A percentile compares a stretch with the other conserved stretches of the same genome.
phyloP scores from a whole-genome alignment of 35 echinoderm and acorn worm species.

The Ophiothrix spiculata region DNA sequence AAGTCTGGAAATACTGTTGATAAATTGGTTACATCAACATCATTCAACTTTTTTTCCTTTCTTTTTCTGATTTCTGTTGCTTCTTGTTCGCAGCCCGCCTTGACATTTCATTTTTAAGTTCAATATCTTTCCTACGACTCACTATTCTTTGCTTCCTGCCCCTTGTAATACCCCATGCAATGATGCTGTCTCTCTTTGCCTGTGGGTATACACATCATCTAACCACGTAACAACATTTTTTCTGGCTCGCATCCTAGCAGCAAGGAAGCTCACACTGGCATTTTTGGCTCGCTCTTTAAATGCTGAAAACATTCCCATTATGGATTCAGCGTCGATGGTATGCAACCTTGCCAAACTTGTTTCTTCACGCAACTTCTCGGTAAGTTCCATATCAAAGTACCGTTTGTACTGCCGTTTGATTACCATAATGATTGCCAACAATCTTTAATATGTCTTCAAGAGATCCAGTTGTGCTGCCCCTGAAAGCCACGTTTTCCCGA shows the following conservation, averaged over 20 bases:
- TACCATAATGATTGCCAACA: not conserved
- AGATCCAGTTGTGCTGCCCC: not conserved
- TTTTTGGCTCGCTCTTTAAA: not conserved
- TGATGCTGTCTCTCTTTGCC: too few relatives aligned
- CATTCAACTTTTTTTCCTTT: conserved; percentile 24
- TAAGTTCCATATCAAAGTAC: conserved; percentile 23
- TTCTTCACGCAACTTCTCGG: not conserved
- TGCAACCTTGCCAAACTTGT: conserved; percentile 11
- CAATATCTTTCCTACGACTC: not conserved
- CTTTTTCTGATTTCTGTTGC: conserved; percentile 17
- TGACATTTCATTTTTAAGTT: not conserved
- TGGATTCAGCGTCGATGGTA: conserved; percentile 25
- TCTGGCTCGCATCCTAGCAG: conserved; percentile 24
- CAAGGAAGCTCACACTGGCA: conserved; percentile 22
- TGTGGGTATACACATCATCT: not conserved
- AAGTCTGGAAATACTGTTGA: not conserved
- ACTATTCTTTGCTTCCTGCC: too few relatives aligned
- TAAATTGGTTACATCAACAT: not conserved
- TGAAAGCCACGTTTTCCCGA: not conserved
- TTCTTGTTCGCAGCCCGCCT: conserved; percentile 8
- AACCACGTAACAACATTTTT: conserved; percentile 46
- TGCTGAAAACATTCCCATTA: conserved; percentile 51
- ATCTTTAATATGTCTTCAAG: conserved; percentile 5
- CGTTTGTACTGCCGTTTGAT: conserved; percentile 20
- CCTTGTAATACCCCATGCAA: too few relatives aligned